Percentiles rank a stretch among this genome's conserved stretches.
These are phyloP conservation scores for Cantharis rustica DNA, from an alignment of 2,888 invertebrate genomes.

Conservation along the genomic window DNA sequence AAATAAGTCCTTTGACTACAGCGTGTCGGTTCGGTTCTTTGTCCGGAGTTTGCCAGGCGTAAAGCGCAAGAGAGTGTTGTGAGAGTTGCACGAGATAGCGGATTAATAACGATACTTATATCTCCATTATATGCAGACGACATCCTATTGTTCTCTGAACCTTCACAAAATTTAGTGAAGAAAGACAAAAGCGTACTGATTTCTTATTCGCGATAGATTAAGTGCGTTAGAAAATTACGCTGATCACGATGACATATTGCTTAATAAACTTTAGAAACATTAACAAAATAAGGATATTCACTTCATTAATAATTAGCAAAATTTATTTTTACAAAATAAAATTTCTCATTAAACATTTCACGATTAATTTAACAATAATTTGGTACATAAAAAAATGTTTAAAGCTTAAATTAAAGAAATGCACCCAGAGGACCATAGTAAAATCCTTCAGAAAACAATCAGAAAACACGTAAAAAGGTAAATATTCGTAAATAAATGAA, in stretches of 20 bases:
- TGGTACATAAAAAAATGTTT: neutral
- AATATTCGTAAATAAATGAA: conserved; percentile 25
- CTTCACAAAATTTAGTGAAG: conserved; percentile 27
- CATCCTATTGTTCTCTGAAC: conserved; percentile 40
- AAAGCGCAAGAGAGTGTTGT: conserved; percentile 42
- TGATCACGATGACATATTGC: neutral
- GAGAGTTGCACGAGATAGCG: conserved; percentile 40
- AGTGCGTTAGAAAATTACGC: conserved; percentile 5
- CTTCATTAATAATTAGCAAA: neutral
- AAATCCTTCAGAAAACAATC: conserved; percentile 20
- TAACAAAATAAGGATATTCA: neutral
- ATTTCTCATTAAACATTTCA: neutral
- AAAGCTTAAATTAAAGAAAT: neutral
- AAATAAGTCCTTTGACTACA: conserved; percentile 43
- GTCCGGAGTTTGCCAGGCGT: conserved; percentile 46
- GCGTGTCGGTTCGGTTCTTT: conserved; percentile 44
- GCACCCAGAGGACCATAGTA: neutral
- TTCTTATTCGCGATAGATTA: conserved; percentile 27
- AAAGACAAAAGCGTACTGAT: conserved; percentile 26
- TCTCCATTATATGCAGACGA: conserved; percentile 44
- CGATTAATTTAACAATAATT: neutral
- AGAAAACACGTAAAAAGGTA: conserved; percentile 24
- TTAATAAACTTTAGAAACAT: neutral
- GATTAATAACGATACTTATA: conserved; percentile 48
- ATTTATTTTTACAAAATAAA: neutral